phyloP scores from a whole-genome alignment of 92 coral and sea anemone genomes.

The Zoanthus sociatus region DNA sequence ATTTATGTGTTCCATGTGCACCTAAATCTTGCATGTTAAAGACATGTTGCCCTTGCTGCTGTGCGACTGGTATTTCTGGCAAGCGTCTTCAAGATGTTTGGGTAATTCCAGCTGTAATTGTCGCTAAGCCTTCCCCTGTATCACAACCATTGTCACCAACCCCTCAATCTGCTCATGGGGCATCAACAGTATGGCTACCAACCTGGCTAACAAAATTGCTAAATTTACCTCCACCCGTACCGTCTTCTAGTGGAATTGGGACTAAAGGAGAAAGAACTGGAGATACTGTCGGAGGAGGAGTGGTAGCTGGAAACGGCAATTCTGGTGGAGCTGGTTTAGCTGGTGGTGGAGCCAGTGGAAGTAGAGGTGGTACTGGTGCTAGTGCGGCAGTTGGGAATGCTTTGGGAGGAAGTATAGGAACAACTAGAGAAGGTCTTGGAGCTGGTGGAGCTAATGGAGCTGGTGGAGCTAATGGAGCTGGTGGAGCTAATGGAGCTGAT shows the following conservation, averaged over 20 bases:
- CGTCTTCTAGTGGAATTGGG: background rate
- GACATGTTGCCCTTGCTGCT: conserved; percentile 80
- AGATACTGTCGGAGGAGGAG: background rate
- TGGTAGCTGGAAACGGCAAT: conserved; percentile 33
- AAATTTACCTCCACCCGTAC: conserved; percentile 61
- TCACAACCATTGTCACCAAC: conserved; percentile 24
- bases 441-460: conserved; percentile 14
- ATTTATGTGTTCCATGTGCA: conserved; percentile 73
- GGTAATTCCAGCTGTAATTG: conserved; percentile 77
- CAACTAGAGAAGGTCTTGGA: background rate
- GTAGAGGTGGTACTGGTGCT: background rate
- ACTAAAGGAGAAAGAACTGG: background rate
- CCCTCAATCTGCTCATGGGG: conserved; percentile 34
- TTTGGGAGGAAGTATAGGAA: background rate
- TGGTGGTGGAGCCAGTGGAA: conserved; percentile 56
- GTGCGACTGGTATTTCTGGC: conserved; percentile 49
- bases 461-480: background rate
- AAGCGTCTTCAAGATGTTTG: conserved; percentile 75
- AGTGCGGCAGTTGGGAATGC: conserved; percentile 15
- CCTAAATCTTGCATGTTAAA: conserved; percentile 71
- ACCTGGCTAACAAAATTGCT: conserved; percentile 72
- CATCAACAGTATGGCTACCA: conserved; percentile 75
- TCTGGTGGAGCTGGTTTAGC: conserved; percentile 33
- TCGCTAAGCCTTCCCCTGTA: conserved; percentile 65
- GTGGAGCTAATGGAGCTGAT: conserved; percentile 19